These are phyloP conservation scores for Hoplostethus mediterraneus DNA, from an alignment of 2,797 vertebrate species.

Conservation along the genomic window DNA sequence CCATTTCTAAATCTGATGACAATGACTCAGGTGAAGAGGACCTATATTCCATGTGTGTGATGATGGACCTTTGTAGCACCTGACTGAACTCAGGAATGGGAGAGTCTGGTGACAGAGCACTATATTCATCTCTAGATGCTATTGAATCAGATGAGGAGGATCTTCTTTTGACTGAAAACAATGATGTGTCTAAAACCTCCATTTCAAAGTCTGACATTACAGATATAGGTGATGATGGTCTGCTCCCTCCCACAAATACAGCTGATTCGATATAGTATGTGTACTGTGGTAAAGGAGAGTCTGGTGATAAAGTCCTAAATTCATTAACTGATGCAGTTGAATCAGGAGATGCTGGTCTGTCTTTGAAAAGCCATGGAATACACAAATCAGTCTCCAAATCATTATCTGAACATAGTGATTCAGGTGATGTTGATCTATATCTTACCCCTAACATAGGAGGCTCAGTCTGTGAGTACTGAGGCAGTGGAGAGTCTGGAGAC, in stretches of 20 bases:
- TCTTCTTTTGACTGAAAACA: conserved; percentile 22
- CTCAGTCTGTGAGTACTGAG: conserved; percentile 26
- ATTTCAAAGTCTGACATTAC: conserved; percentile 37
- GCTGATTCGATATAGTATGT: conserved; percentile 19
- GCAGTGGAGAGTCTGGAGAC: conserved; percentile 65
- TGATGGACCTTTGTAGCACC: neutral
- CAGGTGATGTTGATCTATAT: conserved; percentile 44
- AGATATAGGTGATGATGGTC: conserved; percentile 43
- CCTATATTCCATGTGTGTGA: conserved; percentile 24
- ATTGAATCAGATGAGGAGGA: conserved; percentile 31
- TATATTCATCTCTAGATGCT: conserved; percentile 47
- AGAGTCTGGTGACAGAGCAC: conserved; percentile 65
- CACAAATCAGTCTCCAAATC: conserved; percentile 53
- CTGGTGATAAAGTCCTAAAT: conserved; percentile 28
- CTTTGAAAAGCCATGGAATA: conserved; percentile 42
- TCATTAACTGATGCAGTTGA: conserved; percentile 41
- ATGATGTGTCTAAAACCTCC: conserved; percentile 28
- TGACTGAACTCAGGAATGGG: conserved; percentile 52
- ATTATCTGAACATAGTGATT: conserved; percentile 68
- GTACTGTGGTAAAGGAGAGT: conserved; percentile 49
- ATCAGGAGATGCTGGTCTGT: conserved; percentile 60
- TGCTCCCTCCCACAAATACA: conserved; percentile 12
- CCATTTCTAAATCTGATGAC: conserved; percentile 57
- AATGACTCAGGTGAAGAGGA: conserved; percentile 64
- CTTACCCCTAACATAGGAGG: neutral